Evolutionary conservation across 1,140 invertebrate genomes (phyloP).

Genomic region (Drosophila orosa): DNA sequence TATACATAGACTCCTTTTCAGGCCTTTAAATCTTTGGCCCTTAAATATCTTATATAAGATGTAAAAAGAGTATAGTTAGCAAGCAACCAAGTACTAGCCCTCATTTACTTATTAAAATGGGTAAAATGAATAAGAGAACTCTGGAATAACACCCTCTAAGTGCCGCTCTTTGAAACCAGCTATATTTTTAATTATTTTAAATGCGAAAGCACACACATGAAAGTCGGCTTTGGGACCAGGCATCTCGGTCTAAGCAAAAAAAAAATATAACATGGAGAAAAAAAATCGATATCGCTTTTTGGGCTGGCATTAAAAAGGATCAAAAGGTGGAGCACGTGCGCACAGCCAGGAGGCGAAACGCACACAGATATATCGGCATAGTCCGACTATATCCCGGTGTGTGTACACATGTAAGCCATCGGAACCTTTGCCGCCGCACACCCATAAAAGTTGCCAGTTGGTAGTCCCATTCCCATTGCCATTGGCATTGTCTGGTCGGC

Average conservation of each 20-base stretch:
- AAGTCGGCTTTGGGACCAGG: slow-evolving; percentile 38
- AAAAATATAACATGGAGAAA: slow-evolving; percentile 27
- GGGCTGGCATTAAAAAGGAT: slow-evolving; percentile 68
- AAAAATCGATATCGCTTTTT: slow-evolving; percentile 72
- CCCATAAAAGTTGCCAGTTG: slow-evolving; percentile 57
- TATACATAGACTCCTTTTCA: background rate
- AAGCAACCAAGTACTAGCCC: background rate
- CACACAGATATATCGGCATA: slow-evolving; percentile 23
- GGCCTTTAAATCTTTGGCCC: background rate
- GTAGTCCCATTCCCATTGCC: slow-evolving; percentile 37
- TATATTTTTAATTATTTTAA: slow-evolving; percentile 58
- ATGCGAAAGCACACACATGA: slow-evolving; percentile 47
- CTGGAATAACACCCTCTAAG: background rate
- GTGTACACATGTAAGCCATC: slow-evolving; percentile 52
- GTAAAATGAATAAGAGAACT: background rate
- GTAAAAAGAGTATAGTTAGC: background rate
- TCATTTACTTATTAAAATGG: slow-evolving; percentile 1
- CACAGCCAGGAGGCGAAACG: slow-evolving; percentile 49
- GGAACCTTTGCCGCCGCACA: slow-evolving; percentile 36
- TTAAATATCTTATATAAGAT: background rate
- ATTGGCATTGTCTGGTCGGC: slow-evolving; percentile 43
- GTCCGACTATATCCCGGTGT: slow-evolving; percentile 24
- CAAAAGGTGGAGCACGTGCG: slow-evolving; percentile 70
- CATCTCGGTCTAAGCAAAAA: slow-evolving; percentile 16
- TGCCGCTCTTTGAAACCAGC: background rate